Evolutionary conservation across 1,140 invertebrate genomes (phyloP), one percentile per base, ranked within the genome.

Genomic region (Atta colombica): DNA sequence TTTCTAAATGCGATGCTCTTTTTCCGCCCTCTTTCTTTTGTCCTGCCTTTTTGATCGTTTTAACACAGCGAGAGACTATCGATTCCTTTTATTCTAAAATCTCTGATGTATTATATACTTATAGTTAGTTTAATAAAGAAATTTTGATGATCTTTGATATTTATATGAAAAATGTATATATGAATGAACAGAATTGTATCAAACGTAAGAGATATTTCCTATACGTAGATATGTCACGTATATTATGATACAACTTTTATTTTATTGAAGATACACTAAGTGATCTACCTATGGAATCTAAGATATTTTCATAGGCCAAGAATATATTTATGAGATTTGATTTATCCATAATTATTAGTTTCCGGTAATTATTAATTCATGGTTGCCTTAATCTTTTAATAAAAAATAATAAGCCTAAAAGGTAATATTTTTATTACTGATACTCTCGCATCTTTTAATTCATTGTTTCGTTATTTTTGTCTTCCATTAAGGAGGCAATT

Each of bases 1-100:
- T 77, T 90, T 88, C 78, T 90, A 88, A 87, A 81, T 31, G 39
- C 80, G 58, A 77, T 65, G 66, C 60, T 31, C 81, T 81, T 88
- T 84, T 84, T 75, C 69, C 61, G 63, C 39, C 53, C 53, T 65
- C 80, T 68, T 88, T 86, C 58, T 35, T 85, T 53, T 14, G 49
- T 45, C 5, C 53, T 2, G 45, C 25, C 68, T 87, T 61, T 65
- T 31, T 55, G n/a, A 1, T 49, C 8, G 3, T 65, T 53, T 45
- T 21, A 5, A 68, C 51, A 45, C 51, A 45, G 6, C 53, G 35
- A 58, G 7, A 39, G 21, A 28, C 14, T 7, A 6, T 69, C 51
- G 31, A 58, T 72, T 72, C 12, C 21, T 58, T 58, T 49, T 49
- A 51, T 31, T 60, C 18, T 8, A n/a, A 39, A 39, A 39, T 39